Conservation (phyloP, 2,113 vertebrate genomes). For the Equus przewalskii region DNA sequence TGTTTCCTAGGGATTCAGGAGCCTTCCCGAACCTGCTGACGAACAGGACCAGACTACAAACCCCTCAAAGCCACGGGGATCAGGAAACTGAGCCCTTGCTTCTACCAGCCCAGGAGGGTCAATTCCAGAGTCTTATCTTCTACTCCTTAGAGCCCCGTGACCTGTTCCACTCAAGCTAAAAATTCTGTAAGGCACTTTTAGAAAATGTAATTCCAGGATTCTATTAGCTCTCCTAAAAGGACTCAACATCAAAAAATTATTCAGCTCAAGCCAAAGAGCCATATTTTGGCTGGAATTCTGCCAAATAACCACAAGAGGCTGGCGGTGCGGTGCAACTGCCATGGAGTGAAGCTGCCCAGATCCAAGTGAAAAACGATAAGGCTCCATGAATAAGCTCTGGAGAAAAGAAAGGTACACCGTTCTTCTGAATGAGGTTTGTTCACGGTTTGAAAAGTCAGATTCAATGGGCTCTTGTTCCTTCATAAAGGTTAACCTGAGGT, state of each 20-base stretch:
- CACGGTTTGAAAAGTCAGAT: slow-evolving; percentile 34
- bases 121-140: background rate
- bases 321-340: background rate
- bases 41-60: background rate
- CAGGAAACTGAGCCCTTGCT: background rate
- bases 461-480: slow-evolving; percentile 7
- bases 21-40: background rate
- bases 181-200: slow-evolving; percentile 42
- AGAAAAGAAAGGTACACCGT: slow-evolving; percentile 16
- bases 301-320: slow-evolving; percentile 29
- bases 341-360: background rate
- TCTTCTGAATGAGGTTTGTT: background rate
- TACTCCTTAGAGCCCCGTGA: background rate
- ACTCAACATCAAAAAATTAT: slow-evolving; percentile 25
- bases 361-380: slow-evolving; percentile 30
- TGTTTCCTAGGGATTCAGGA: background rate
- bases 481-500: slow-evolving; percentile 40
- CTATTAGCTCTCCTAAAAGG: slow-evolving; percentile 22
- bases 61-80: background rate
- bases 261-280: slow-evolving; percentile 23
- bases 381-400: background rate
- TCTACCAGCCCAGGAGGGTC: background rate
- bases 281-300: slow-evolving; percentile 65
- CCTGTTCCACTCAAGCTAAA: slow-evolving; percentile 59
- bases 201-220: slow-evolving; percentile 44